Evolutionary conservation across 2,888 invertebrate genomes (phyloP).

Genomic region (Gryllus longicercus): DNA sequence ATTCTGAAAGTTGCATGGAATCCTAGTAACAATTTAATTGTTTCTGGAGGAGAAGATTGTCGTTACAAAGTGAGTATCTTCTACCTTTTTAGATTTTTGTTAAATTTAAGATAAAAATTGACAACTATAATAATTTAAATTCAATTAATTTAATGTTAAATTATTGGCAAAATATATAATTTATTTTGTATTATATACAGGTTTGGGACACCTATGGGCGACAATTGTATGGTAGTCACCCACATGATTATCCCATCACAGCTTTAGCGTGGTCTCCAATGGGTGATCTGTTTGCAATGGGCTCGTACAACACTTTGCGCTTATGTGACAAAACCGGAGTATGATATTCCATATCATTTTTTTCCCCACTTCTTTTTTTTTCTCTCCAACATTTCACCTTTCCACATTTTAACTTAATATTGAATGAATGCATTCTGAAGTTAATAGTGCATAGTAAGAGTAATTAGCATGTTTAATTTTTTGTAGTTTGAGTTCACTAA

Average conservation of each 20-base stretch:
- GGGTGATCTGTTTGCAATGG: slow-evolving; percentile 87
- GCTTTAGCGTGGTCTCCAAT: slow-evolving; percentile 87
- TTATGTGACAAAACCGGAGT: slow-evolving; percentile 93
- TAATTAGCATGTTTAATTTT: too few species aligned
- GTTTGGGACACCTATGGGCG: slow-evolving; percentile 93
- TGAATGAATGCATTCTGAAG: too few species aligned
- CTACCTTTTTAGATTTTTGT: background rate
- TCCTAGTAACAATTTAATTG: slow-evolving; percentile 53
- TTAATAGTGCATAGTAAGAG: too few species aligned
- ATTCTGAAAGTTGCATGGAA: slow-evolving; percentile 68
- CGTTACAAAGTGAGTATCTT: slow-evolving; percentile 63
- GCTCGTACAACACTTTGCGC: slow-evolving; percentile 87
- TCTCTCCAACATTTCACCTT: background rate
- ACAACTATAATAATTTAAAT: background rate
- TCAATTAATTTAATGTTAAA: background rate
- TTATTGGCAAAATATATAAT: background rate
- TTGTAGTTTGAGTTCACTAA: background rate
- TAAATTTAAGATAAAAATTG: background rate
- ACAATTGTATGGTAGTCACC: slow-evolving; percentile 76
- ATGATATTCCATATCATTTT: slow-evolving; percentile 44
- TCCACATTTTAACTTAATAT: too few species aligned
- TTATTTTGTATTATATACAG: slow-evolving; percentile 47
- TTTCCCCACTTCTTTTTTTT: background rate
- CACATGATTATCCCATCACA: slow-evolving; percentile 88
- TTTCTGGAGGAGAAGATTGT: slow-evolving; percentile 71